Conservation (phyloP, 2,888 invertebrate genomes). For the Kuschelorhynchus macadamiae region DNA sequence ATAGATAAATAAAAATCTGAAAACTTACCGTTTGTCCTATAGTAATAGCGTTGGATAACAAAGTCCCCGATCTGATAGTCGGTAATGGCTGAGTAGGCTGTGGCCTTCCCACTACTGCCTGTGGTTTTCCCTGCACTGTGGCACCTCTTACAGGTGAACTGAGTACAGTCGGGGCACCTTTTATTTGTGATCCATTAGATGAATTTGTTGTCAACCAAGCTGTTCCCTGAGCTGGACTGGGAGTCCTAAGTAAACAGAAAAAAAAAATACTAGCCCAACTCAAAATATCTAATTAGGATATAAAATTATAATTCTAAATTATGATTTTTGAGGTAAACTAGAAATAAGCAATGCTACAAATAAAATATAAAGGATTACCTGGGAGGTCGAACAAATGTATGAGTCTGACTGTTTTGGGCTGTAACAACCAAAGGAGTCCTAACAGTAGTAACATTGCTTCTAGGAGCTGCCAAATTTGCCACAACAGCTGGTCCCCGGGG, state of each 20-base stretch:
- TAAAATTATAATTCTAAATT: too few species aligned
- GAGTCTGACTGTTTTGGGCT: constrained; percentile 59
- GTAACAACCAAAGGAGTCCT: constrained; percentile 66
- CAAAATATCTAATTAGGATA: too few species aligned
- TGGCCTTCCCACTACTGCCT: constrained; percentile 63
- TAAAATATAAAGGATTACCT: too few species aligned
- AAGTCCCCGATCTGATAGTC: constrained; percentile 64
- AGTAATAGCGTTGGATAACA: constrained; percentile 66
- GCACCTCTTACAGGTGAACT: constrained; percentile 66
- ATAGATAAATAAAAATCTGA: too few species aligned
- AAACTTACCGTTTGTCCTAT: constrained; percentile 62
- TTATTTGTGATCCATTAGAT: constrained; percentile 65
- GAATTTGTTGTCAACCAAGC: constrained; percentile 65
- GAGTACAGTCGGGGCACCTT: constrained; percentile 65
- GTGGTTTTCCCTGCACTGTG: constrained; percentile 63
- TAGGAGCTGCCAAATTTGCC: constrained; percentile 80
- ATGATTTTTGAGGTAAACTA: too few species aligned
- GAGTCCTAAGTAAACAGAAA: constrained; percentile 57
- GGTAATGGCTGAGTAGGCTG: constrained; percentile 62
- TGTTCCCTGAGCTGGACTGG: constrained; percentile 66
- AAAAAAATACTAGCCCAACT: background rate
- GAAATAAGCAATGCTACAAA: too few species aligned
- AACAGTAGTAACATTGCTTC: constrained; percentile 73
- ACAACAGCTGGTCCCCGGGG: constrained; percentile 80
- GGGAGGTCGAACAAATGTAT: constrained; percentile 65